Base-by-base conservation (phyloP, 2,888 invertebrate genomes). In the Callyntrura sp. region DNA sequence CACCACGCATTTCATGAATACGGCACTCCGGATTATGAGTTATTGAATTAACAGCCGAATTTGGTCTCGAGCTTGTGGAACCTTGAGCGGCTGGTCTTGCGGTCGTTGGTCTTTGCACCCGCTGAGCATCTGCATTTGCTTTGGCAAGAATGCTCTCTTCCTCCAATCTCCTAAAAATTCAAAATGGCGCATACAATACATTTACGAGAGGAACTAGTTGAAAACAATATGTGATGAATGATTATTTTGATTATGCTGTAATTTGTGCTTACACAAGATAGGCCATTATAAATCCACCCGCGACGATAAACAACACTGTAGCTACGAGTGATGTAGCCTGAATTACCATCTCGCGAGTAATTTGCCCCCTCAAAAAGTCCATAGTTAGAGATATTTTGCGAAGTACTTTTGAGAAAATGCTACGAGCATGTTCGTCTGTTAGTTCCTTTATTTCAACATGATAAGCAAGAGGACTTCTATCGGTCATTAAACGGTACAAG, bases 1-100 rank as follows among this genome's bases (percentile, higher is more conserved):
- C 99, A 0, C 98, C 97, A 70, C 98, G 95, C 85, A 99, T 95
- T 94, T 99, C 99, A 94, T 99, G 98, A 82, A 99, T 95, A 92
- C 97, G 96, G 91, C 98, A 95, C 94, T 98, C 97, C 0, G 97
- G 96, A 85, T 94, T 94, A 55, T 92, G 92, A n/a, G 92, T 92
- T 11, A 92, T 78, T 6, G 85, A 35, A 17, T 94, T 93, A 1
- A 94, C 88, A 25, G 91, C 88, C 11, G 91, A 87, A 55, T 23
- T 85, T 9, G 92, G 88, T 25, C 84, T 48, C 17, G 87, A 25
- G 9, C 57, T 60, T 35, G 90, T 45, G 23, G 86, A 43, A 68
- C 60, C 79, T 57, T 88, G 79, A 81, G 91, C 62, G 0, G 91
- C 62, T 5, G 90, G 76, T 25, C 90, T 84, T 68, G 81, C 60